Conservation (phyloP, 2,113 vertebrate genomes). For the Corvus hawaiiensis region DNA sequence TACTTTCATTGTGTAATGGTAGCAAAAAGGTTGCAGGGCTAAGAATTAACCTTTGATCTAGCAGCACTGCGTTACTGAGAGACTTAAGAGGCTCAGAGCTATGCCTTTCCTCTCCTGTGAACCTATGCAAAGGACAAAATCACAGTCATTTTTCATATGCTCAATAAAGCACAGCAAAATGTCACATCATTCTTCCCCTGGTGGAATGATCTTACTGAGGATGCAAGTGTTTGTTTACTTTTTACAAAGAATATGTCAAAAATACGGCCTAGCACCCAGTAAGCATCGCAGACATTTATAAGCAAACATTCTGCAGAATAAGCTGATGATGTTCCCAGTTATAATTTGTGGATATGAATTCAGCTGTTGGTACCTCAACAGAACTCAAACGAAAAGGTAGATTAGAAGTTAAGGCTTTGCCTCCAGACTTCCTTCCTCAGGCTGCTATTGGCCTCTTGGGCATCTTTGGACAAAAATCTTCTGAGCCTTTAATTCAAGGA, state of each 20-base stretch:
- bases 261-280: not conserved
- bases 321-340: not conserved
- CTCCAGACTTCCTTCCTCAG: not conserved
- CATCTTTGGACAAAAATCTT: not conserved
- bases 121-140: not conserved
- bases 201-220: not conserved
- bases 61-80: slow-evolving; percentile 17
- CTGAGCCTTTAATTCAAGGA: not conserved
- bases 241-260: not conserved
- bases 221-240: not conserved
- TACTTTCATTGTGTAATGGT: not conserved
- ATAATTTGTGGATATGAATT: not conserved
- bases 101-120: slow-evolving; percentile 8
- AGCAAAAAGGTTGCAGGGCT: slow-evolving; percentile 11
- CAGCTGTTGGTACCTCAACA: not conserved
- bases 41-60: slow-evolving; percentile 46
- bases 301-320: not conserved
- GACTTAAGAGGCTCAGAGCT: slow-evolving; percentile 18
- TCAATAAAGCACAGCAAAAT: not conserved
- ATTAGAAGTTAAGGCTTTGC: not conserved
- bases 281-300: not conserved
- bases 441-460: not conserved
- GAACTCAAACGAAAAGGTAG: not conserved
- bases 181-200: not conserved
- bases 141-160: not conserved